phyloP scores from a whole-genome alignment of 2,888 invertebrate genomes.

The Melikaiella ostensackeni region DNA sequence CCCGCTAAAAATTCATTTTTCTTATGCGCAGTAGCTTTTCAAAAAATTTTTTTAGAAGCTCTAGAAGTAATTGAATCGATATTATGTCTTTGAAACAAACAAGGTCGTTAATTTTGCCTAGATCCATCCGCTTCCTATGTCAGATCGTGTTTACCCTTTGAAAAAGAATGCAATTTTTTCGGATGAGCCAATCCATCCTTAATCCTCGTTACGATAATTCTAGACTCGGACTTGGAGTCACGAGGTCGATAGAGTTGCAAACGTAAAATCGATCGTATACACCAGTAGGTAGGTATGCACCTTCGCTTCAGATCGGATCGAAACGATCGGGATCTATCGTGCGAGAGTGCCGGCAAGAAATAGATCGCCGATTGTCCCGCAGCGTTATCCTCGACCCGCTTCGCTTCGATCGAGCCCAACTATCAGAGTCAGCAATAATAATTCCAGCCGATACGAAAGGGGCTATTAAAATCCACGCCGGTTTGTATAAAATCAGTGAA shows the following conservation, averaged over 20 bases:
- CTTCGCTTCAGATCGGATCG: slow-evolving; percentile 13
- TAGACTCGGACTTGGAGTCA: slow-evolving; percentile 27
- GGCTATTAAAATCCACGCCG: slow-evolving; percentile 46
- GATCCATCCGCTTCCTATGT: slow-evolving; percentile 14
- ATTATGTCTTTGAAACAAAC: not conserved
- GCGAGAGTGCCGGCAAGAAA: slow-evolving; percentile 45
- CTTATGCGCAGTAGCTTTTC: not conserved
- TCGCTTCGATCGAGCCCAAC: slow-evolving; percentile 46
- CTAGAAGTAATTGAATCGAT: not conserved
- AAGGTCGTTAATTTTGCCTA: slow-evolving; percentile 13
- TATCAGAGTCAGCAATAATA: slow-evolving; percentile 50
- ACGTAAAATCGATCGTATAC: slow-evolving; percentile 28
- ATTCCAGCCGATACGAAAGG: slow-evolving; percentile 45
- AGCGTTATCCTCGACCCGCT: slow-evolving; percentile 70
- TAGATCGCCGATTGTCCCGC: slow-evolving; percentile 61
- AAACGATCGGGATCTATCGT: slow-evolving; percentile 20
- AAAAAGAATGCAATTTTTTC: not conserved
- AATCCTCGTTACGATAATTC: slow-evolving; percentile 34
- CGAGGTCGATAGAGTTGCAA: slow-evolving; percentile 35
- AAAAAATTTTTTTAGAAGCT: not conserved
- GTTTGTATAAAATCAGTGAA: slow-evolving; percentile 31
- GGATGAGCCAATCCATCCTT: slow-evolving; percentile 11
- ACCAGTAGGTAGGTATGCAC: slow-evolving; percentile 30
- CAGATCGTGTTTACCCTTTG: slow-evolving; percentile 8
- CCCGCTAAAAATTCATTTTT: not conserved